Percentiles rank a stretch among this genome's conserved stretches.
phyloP scores from a whole-genome alignment of 92 coral and sea anemone species.

The Epizoanthus fatuus region DNA sequence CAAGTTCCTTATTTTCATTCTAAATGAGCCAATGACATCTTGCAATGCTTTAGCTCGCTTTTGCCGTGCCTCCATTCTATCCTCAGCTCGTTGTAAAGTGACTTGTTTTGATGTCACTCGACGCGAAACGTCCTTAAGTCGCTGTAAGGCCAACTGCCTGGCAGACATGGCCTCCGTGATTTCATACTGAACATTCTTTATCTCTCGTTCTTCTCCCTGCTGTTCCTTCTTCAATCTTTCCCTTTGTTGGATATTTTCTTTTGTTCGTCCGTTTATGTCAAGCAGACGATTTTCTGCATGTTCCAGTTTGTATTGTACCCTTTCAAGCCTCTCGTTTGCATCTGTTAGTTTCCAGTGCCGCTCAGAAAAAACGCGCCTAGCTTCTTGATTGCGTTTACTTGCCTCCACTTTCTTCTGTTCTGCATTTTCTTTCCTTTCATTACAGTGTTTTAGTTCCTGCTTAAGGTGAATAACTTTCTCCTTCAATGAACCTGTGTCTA shows the following conservation, averaged over 20 bases:
- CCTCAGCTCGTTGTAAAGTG: constrained; percentile 74
- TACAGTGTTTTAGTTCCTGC: constrained; percentile 73
- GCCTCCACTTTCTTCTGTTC: constrained; percentile 69
- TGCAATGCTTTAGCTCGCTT: constrained; percentile 73
- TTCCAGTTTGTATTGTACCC: constrained; percentile 69
- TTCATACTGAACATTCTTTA: constrained; percentile 68
- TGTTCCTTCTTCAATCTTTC: constrained; percentile 68
- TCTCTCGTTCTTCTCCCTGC: constrained; percentile 64
- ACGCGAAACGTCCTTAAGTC: constrained; percentile 64
- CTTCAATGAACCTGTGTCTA: constrained; percentile 85
- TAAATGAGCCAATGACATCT: constrained; percentile 79
- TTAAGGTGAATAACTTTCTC: constrained; percentile 88
- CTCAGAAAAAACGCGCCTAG: constrained; percentile 63
- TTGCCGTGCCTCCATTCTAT: constrained; percentile 61
- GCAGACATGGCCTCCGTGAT: constrained; percentile 78
- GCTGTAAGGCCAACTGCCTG: constrained; percentile 68
- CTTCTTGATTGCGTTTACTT: constrained; percentile 74
- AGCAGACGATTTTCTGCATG: constrained; percentile 60
- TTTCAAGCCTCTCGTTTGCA: constrained; percentile 78
- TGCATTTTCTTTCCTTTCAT: constrained; percentile 69
- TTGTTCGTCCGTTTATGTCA: constrained; percentile 58
- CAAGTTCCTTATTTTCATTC: constrained; percentile 67
- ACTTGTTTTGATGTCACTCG: constrained; percentile 53
- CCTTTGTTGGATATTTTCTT: constrained; percentile 68
- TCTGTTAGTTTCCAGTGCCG: constrained; percentile 74